Percentiles rank a stretch among this genome's conserved stretches.
Conservation (phyloP, 2,888 invertebrate species). For the Petrophora chlorosata region DNA sequence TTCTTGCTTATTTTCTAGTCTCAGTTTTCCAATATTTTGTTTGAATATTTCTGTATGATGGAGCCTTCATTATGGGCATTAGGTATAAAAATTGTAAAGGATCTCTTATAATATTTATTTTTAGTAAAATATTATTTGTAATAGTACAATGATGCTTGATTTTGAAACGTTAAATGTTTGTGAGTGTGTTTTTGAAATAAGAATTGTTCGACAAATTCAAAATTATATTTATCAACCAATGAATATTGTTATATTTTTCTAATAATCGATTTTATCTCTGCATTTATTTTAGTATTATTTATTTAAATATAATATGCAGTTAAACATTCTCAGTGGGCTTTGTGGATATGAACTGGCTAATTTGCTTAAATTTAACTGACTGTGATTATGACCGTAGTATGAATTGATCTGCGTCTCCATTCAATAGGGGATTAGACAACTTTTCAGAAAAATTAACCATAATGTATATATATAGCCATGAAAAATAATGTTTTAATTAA, state of each 20-base stretch:
- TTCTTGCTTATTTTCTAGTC: slow-evolving; percentile 24
- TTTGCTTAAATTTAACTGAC: too few species aligned
- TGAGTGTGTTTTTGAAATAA: slow-evolving; percentile 14
- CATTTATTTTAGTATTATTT: slow-evolving; percentile 36
- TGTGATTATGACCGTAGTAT: too few species aligned
- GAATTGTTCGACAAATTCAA: slow-evolving; percentile 10
- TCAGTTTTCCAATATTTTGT: slow-evolving; percentile 1
- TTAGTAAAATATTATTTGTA: slow-evolving; percentile 29
- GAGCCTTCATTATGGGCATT: slow-evolving; percentile 42
- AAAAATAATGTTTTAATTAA: too few species aligned
- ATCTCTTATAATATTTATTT: slow-evolving; percentile 58
- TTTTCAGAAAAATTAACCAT: too few species aligned
- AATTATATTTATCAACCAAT: slow-evolving; percentile 20
- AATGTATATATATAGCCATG: too few species aligned
- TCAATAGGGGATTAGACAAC: too few species aligned
- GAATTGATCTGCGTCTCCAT: too few species aligned
- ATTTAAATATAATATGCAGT: slow-evolving; percentile 11
- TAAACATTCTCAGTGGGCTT: background rate
- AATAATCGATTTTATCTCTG: slow-evolving; percentile 30
- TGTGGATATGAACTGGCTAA: too few species aligned
- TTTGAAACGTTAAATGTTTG: slow-evolving; percentile 11
- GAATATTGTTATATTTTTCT: slow-evolving; percentile 12
- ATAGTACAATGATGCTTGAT: slow-evolving; percentile 28
- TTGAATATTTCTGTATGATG: slow-evolving; percentile 8
- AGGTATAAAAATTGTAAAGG: slow-evolving; percentile 51